Evolutionary conservation across 2,797 vertebrate species (phyloP), one percentile per base, ranked within the genome.

Genomic region (Sylvia borin): DNA sequence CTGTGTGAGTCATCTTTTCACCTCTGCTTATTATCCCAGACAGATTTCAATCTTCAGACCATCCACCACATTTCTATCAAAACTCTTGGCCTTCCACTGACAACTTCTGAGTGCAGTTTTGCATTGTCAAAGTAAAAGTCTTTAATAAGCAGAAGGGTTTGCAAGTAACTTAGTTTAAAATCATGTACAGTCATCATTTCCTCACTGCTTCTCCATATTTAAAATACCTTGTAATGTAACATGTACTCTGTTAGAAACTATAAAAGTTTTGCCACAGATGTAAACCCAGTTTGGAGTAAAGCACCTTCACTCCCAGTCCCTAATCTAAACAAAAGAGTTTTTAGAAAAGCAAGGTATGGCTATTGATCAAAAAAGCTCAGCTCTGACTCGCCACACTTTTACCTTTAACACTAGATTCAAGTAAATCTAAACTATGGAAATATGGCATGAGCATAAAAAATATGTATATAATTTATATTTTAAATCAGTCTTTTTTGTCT

Each of bases 101-200:
- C 48, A 70, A 38, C 53, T 40, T 65, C 38, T 62, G 43, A 66
- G 45, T 4, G 16, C 9, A 55, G n/a, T 38, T 76, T 38, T 4
- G 3, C 32, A 57, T 24, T 0, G 0, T 10, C 32, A 50, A 32
- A 8, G 7, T 7, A 57, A 53, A 91, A 48, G 53, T 11, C 34
- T 62, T 83, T 54, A 61, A 13, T 16, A 54, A 1, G 4, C 25
- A 16, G 22, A 87, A 68, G 31, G 64, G 21, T 51, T 70, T 3
- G 5, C 38, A 91, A 65, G 16, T 18, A 53, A 51, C 16, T 27
- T 15, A 43, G 36, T 24, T 68, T 43, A 40, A 92, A 76, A 89
- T 13, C 55, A 51, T n/a, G 66, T 40, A 15, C 2, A 36, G 34
- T 5, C 36, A 65, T 50, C 0, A 32, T 62, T 80, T 85, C 76